A percentile compares a stretch with the other conserved stretches of the same genome.
phyloP scores from a whole-genome alignment of 2,888 invertebrate genomes.

The Miltochrista miniata region DNA sequence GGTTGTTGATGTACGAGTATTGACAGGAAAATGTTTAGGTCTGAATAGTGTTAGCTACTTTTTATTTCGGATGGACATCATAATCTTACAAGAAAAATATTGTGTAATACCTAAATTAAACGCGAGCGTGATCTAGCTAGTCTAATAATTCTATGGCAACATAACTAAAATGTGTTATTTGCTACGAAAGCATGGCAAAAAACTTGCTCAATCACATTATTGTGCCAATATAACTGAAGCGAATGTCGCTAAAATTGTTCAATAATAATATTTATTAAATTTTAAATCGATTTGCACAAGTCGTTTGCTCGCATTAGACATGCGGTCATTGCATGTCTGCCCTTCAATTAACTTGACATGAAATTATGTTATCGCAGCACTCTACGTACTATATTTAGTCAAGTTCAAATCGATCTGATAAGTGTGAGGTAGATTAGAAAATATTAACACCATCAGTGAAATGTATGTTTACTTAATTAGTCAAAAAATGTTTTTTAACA shows the following conservation, averaged over 20 bases:
- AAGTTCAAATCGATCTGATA: constrained; percentile 23
- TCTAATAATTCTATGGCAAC: no score
- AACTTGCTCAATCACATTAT: no score
- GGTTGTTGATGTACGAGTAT: no score
- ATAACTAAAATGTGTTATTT: no score
- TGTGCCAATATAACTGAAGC: constrained; percentile 10
- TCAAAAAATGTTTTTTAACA: constrained; percentile 10
- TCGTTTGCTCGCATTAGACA: constrained; percentile 8
- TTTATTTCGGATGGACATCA: no score
- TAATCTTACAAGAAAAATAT: no score
- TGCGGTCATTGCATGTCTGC: constrained; percentile 36
- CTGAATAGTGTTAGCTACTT: no score
- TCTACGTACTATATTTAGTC: constrained; percentile 40
- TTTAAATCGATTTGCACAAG: constrained; percentile 9
- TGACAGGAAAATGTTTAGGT: no score
- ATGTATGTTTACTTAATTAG: constrained; percentile 8
- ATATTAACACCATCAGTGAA: constrained; percentile 21
- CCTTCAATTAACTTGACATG: constrained; percentile 36
- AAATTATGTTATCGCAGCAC: constrained; percentile 33
- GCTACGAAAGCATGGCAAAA: no score
- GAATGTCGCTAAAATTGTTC: constrained; percentile 2
- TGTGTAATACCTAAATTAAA: no score
- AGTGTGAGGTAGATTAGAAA: constrained; percentile 29
- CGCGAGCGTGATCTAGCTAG: no score
- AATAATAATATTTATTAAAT: background rate